Base-by-base conservation (phyloP, 2,888 invertebrate species). In the Torymus texanus region DNA sequence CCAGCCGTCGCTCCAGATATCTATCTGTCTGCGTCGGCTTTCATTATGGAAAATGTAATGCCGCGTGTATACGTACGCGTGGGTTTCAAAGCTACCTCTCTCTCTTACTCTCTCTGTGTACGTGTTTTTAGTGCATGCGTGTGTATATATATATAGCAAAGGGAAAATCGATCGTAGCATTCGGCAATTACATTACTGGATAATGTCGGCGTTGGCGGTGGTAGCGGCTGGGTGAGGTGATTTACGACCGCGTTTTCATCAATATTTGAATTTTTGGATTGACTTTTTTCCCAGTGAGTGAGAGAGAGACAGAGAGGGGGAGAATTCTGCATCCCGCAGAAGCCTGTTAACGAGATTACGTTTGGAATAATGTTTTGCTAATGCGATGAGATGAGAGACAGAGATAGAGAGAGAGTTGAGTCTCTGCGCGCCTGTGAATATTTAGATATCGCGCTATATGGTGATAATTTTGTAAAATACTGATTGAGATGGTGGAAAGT, bases 181-280 rank as follows among this genome's bases (percentile, higher is more conserved):
- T 65, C 10, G 78, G 79, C 81, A 81, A 81, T 81, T 79, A 81
- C 81, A 81, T 81, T 81, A 81, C 72, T 18, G 70, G 74, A 2
- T 68, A 73, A 74, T 61, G 73, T 29, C 13, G 11, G 51, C 1
- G 21, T 21, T 21, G 8, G 1, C 8, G 41, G 41, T 8, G 41
- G 41, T 8, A 13, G n/a, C 14, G 53, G 58, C 50, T 18, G 61
- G 67, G 13, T 55, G 53, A 41, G 41, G 59, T 21, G 72, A 73
- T 75, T 67, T 66, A 67, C n/a, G 67, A 1, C 51, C 11, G 14
- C 41, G 55, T 59, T 65, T 62, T 29, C 75, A 56, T 78, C 81
- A 59, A 75, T 81, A 66, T 78, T 75, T 78, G 66, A 75, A 78
- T 78, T 72, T 74, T 81, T 73, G 18, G 59, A 66, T 56, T 65